phyloP scores from a whole-genome alignment of 2,888 invertebrate species.

The Dolichomitus sp. region DNA sequence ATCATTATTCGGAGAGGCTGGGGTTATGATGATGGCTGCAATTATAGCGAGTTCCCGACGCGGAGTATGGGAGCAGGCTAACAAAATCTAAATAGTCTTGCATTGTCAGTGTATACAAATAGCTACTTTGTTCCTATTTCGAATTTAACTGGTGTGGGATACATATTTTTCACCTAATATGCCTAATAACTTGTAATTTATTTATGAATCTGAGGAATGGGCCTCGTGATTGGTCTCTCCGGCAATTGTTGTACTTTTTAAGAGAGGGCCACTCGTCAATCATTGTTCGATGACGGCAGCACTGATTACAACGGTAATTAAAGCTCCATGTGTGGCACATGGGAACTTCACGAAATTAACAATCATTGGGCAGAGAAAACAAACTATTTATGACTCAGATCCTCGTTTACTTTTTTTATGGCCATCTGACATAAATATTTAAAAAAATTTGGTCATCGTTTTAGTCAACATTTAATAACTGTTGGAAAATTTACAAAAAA shows the following conservation, averaged over 20 bases:
- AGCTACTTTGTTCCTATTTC: not conserved
- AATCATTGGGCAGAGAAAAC: not conserved
- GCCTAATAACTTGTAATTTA: conserved; percentile 34
- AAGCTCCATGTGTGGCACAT: conserved; percentile 17
- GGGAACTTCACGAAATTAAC: not conserved
- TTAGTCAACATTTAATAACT: no score
- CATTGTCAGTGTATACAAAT: not conserved
- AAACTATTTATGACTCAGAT: not conserved
- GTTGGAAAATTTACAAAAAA: no score
- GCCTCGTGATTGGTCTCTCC: not conserved
- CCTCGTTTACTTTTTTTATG: not conserved
- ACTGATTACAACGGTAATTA: conserved; percentile 18
- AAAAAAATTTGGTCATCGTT: not conserved
- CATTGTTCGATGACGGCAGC: conserved; percentile 26
- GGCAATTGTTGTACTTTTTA: not conserved
- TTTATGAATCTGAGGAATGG: conserved; percentile 19
- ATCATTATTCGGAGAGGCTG: conserved; percentile 63
- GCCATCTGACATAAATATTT: not conserved
- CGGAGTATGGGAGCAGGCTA: not conserved
- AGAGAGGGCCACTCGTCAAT: conserved; percentile 12
- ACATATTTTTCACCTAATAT: conserved; percentile 32
- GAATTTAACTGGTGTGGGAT: not conserved
- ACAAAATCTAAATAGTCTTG: conserved; percentile 1
- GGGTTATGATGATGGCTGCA: conserved; percentile 36
- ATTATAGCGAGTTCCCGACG: conserved; percentile 33